Evolutionary conservation across 2,888 invertebrate species (phyloP), one percentile per base, ranked within the genome.

Genomic region (Rhagophthalmus giganteus): DNA sequence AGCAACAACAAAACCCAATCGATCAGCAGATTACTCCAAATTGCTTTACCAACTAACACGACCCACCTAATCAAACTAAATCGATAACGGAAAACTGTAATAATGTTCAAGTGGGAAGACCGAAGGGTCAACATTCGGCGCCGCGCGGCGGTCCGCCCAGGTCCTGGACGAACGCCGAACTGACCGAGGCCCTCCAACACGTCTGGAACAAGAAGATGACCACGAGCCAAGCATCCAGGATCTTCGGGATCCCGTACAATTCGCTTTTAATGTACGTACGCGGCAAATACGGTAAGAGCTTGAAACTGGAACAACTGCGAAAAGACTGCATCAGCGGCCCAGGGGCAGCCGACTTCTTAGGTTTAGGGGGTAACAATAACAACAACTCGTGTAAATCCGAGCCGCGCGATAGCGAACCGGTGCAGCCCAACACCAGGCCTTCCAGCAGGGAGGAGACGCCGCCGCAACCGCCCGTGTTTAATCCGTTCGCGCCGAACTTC

Each of bases 141-240:
- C 92, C 92, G 13, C 80, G 93, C 60, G 92, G 93, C 13, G 93
- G 93, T 7, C 93, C 93, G 7, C 93, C 93, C 1, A 81, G 93
- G 42, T 93, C 93, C 1, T 93, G 93, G 93, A 93, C 92, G 55
- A 93, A 93, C 76, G 90, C 90, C 25, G 93, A 93, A 69, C 79
- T 93, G 39, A 93, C 93, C 39, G 90, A 92, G 75, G 93, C 93
- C 1, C 80, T 93, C 40, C 91, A 91, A 68, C 91, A 92, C 75
- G 93, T 93, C n/a, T 93, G 93, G 93, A 92, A 92, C 76, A 92
- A 93, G 71, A 92, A 91, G 73, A 93, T 93, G 91, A 93, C 93
- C 56, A 93, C 93, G 31, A 91, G 91, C 68, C 91, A 93, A 74
- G 93, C 93, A 6, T 92, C 91, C 13, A 78, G 93, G 56, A 88